These are phyloP conservation scores for Brachionus rotundiformis DNA, from an alignment of 1,140 invertebrate genomes.

Conservation along the genomic window DNA sequence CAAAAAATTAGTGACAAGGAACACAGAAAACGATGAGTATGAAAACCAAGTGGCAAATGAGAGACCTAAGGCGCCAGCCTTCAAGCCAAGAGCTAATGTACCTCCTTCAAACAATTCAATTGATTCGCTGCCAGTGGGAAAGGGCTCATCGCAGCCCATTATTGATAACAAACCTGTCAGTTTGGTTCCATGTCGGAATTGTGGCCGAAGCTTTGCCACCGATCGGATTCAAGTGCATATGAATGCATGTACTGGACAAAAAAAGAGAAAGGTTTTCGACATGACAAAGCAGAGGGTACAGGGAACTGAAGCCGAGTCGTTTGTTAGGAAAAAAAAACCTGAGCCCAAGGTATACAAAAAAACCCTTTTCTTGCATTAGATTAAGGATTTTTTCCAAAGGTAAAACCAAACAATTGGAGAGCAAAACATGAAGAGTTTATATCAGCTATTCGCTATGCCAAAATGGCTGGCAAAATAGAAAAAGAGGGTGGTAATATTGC, in stretches of 20 bases:
- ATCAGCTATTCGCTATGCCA: constrained; percentile 80
- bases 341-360: neutral
- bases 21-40: neutral
- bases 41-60: neutral
- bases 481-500: constrained; percentile 80
- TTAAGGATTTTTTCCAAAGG: constrained; percentile 18
- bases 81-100: neutral
- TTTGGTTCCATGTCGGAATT: constrained; percentile 61
- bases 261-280: constrained; percentile 78
- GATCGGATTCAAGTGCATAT: constrained; percentile 80
- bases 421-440: constrained; percentile 91
- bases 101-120: neutral
- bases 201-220: constrained; percentile 71
- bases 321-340: constrained; percentile 65
- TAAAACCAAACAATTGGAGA: constrained; percentile 74
- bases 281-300: constrained; percentile 77
- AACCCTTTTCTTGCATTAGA: neutral
- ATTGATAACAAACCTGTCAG: constrained; percentile 48
- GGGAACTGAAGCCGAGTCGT: constrained; percentile 83
- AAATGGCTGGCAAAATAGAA: constrained; percentile 77
- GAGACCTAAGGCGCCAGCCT: neutral
- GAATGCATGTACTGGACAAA: constrained; percentile 72
- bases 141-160: neutral
- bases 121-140: constrained; percentile 13
- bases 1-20: neutral